phyloP scores from a whole-genome alignment of 2,797 vertebrate genomes.

The Furcifer pardalis region DNA sequence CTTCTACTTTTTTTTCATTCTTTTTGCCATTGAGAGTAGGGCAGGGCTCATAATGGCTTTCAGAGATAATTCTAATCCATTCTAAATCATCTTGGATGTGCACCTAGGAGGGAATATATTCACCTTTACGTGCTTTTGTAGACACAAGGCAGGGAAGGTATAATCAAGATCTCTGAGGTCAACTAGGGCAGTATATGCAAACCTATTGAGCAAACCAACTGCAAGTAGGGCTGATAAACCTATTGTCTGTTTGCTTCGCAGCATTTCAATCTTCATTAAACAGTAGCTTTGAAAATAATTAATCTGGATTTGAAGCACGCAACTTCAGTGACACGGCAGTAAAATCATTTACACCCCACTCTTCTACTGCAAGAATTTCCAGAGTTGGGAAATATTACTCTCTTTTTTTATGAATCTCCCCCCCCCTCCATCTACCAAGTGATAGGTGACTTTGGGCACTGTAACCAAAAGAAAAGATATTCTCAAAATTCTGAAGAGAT shows the following conservation, averaged over 20 bases:
- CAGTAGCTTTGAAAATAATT: slow-evolving; percentile 11
- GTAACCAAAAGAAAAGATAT: no score
- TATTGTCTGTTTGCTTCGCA: neutral
- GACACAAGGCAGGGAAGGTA: neutral
- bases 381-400: no score
- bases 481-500: neutral
- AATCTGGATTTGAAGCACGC: neutral
- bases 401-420: no score
- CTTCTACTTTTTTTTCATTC: neutral
- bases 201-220: neutral
- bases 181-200: slow-evolving; percentile 13
- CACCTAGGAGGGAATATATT: neutral
- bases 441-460: no score
- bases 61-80: neutral
- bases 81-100: neutral
- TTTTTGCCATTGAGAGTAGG: neutral
- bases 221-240: neutral
- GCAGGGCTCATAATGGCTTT: neutral
- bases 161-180: slow-evolving; percentile 8
- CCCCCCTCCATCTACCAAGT: no score
- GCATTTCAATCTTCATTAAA: slow-evolving; percentile 37
- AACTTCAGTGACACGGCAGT: neutral
- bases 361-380: neutral
- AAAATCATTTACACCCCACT: neutral
- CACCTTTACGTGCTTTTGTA: neutral